Evolutionary conservation across 2,888 invertebrate species (phyloP).

Genomic region (Tipula helvola): DNA sequence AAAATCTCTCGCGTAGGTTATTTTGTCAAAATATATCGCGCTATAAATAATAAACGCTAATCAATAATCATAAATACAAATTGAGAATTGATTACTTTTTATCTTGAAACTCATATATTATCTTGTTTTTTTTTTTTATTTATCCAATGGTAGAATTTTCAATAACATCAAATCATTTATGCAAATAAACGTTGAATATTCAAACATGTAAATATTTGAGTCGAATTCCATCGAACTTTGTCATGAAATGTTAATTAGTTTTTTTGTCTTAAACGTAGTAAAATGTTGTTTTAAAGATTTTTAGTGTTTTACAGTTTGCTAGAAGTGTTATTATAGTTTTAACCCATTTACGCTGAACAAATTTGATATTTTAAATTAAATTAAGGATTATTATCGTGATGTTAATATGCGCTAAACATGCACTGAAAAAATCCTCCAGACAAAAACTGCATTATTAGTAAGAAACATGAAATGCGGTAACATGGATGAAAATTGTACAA

Average conservation of each 20-base stretch:
- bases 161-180: neutral
- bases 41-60: neutral
- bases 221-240: neutral
- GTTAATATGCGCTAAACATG: too few relatives aligned
- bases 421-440: too few relatives aligned
- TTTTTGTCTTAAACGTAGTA: neutral
- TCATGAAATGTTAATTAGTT: neutral
- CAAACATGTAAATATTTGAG: neutral
- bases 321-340: too few relatives aligned
- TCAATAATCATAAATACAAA: neutral
- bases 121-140: neutral
- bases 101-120: neutral
- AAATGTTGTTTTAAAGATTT: neutral
- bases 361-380: too few relatives aligned
- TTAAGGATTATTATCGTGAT: too few relatives aligned
- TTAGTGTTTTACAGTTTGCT: too few relatives aligned
- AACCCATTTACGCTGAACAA: too few relatives aligned
- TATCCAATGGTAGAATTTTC: neutral
- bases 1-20: neutral
- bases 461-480: too few relatives aligned
- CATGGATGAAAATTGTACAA: too few relatives aligned
- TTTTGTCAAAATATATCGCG: neutral
- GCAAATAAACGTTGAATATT: neutral
- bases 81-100: neutral
- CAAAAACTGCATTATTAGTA: too few relatives aligned